Conservation (phyloP, 1,140 invertebrate genomes). For the Platorchestia sp. region DNA sequence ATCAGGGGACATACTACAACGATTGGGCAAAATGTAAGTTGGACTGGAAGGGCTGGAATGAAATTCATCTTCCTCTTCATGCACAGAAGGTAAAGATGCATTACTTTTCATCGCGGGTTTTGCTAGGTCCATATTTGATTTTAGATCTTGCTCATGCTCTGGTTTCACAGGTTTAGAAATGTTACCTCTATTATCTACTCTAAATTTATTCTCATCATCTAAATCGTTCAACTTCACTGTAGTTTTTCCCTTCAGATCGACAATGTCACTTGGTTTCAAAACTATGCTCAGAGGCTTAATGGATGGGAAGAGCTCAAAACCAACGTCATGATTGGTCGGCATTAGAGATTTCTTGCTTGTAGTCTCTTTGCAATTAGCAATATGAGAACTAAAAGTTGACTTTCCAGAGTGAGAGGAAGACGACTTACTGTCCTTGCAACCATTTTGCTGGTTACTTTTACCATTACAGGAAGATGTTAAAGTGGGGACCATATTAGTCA, state of each 20-base stretch:
- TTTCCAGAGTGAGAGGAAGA: background rate
- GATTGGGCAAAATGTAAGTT: background rate
- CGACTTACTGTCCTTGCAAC: background rate
- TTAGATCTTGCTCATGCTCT: background rate
- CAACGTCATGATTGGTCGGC: background rate
- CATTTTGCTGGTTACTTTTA: background rate
- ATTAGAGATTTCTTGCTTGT: background rate
- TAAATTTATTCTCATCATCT: background rate
- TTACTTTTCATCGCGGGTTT: background rate
- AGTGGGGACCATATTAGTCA: background rate
- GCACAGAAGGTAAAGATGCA: background rate
- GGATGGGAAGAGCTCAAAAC: conserved; percentile 28
- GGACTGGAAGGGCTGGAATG: background rate
- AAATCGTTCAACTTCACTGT: background rate
- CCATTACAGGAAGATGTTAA: background rate
- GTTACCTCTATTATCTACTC: background rate
- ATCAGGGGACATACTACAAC: background rate
- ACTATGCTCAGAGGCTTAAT: conserved; percentile 5
- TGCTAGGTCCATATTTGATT: background rate
- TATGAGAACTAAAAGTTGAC: background rate
- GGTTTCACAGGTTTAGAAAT: background rate
- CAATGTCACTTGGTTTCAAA: background rate
- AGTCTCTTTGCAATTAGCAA: background rate
- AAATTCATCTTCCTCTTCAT: background rate
- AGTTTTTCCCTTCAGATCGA: conserved; percentile 23